Base-by-base conservation (phyloP, 2,797 vertebrate genomes). In the Centroberyx gerrardi region DNA sequence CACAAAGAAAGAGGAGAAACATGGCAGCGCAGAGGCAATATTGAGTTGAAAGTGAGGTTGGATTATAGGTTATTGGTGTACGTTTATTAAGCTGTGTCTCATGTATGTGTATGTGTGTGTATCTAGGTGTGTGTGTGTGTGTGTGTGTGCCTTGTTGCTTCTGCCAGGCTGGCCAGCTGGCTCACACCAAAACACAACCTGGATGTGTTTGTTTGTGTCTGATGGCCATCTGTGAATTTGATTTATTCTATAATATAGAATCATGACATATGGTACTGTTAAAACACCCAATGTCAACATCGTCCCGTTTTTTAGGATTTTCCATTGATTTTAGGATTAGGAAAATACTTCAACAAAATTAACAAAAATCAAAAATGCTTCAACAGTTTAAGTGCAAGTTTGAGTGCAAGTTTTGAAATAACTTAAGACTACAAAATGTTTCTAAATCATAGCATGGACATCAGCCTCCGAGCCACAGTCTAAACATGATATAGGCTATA, bases 161-260 rank as follows among this genome's bases (percentile, higher is more conserved):
- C 60, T 85, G 87, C 83, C 84, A 85, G 78, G 59, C 54, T 15
- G 79, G 78, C 85, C 90, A 90, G 90, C 87, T 93, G 91, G 90
- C 77, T 87, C 76, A 40, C 83, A 88, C 72, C 81, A 83, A 85
- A 89, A 90, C 83, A 87, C 83, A 90, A 86, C 79, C 82, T 88
- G 87, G 72, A 88, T 82, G 85, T 86, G 85, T 90, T 89, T 87
- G 87, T 88, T 82, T 85, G 83, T 82, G 74, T 82, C 62, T 83
- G 79, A 83, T 58, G 68, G 62, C 87, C 91, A 90, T 91, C 88
- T 92, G 91, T 64, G 78, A 66, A 80, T 87, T 80, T 88, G 85
- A 88, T 87, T 89, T 78, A 79, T 81, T 80, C 72, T 80, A 76
- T 82, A 64, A 89, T 78, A 85, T 84, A 87, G 80, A 87, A 82